Evolutionary conservation across 2,888 invertebrate species (phyloP).

Genomic region (Iphiclides podalirius): DNA sequence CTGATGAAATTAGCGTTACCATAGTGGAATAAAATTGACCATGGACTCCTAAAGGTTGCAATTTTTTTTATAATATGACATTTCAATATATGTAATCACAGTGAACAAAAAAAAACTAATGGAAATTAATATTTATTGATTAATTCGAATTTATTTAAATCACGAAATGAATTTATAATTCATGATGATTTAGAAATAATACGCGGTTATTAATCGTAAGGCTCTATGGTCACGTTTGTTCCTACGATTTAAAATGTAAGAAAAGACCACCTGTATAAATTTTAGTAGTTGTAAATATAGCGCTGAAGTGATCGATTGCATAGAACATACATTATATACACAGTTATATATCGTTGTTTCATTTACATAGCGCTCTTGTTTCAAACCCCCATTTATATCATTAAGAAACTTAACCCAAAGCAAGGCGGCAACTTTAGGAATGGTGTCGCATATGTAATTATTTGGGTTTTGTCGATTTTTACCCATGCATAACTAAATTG

Average conservation of each 20-base stretch:
- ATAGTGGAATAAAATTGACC: constrained; percentile 18
- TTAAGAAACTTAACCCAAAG: too few species aligned
- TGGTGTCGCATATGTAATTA: too few species aligned
- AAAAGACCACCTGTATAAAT: constrained; percentile 35
- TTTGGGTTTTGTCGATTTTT: too few species aligned
- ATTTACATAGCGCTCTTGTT: too few species aligned
- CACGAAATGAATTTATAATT: not conserved
- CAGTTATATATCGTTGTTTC: constrained; percentile 34
- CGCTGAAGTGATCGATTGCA: constrained; percentile 18
- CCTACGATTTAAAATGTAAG: constrained; percentile 24
- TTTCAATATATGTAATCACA: too few species aligned
- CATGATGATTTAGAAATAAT: too few species aligned
- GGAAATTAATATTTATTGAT: not conserved
- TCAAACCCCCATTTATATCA: too few species aligned
- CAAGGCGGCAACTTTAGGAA: too few species aligned
- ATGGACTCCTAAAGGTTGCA: too few species aligned
- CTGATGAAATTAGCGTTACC: constrained; percentile 13
- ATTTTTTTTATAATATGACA: too few species aligned
- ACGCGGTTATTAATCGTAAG: too few species aligned
- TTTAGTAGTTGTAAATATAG: constrained; percentile 30
- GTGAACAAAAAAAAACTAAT: not conserved
- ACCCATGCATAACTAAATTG: too few species aligned
- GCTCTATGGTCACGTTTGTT: constrained; percentile 26
- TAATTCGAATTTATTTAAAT: not conserved
- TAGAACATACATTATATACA: constrained; percentile 35